phyloP scores from a whole-genome alignment of 2,888 invertebrate species.

The Drosophila diplacantha region DNA sequence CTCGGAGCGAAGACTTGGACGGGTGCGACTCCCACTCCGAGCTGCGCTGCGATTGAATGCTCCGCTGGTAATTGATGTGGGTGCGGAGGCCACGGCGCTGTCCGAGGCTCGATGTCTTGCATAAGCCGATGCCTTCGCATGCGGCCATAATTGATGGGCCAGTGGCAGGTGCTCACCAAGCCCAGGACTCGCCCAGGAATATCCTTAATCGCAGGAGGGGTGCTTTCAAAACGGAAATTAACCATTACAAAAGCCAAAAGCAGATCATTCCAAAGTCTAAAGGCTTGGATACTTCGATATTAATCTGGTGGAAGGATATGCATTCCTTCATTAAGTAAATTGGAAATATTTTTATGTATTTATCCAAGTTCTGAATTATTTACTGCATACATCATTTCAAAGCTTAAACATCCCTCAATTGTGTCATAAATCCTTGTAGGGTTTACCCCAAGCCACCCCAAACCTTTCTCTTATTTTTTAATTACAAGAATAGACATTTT shows the following conservation, averaged over 20 bases:
- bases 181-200: slow-evolving; percentile 48
- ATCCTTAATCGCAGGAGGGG: slow-evolving; percentile 9
- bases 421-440: not conserved
- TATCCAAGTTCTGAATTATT: not conserved
- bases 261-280: not conserved
- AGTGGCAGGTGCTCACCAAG: slow-evolving; percentile 53
- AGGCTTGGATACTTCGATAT: not conserved
- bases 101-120: slow-evolving; percentile 27
- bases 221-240: slow-evolving; percentile 24
- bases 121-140: slow-evolving; percentile 46
- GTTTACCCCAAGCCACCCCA: too few relatives aligned
- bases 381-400: not conserved
- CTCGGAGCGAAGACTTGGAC: slow-evolving; percentile 4
- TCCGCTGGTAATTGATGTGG: slow-evolving; percentile 44
- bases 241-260: slow-evolving; percentile 14
- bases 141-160: slow-evolving; percentile 67
- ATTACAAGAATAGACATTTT: slow-evolving; percentile 42
- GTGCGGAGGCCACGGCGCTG: slow-evolving; percentile 18
- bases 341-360: not conserved
- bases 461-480: not conserved
- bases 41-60: slow-evolving; percentile 38
- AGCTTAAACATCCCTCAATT: too few relatives aligned
- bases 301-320: not conserved
- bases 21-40: slow-evolving; percentile 3
- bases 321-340: not conserved